Conservation (phyloP, 2,888 invertebrate species). For the Lydus trimaculatus region DNA sequence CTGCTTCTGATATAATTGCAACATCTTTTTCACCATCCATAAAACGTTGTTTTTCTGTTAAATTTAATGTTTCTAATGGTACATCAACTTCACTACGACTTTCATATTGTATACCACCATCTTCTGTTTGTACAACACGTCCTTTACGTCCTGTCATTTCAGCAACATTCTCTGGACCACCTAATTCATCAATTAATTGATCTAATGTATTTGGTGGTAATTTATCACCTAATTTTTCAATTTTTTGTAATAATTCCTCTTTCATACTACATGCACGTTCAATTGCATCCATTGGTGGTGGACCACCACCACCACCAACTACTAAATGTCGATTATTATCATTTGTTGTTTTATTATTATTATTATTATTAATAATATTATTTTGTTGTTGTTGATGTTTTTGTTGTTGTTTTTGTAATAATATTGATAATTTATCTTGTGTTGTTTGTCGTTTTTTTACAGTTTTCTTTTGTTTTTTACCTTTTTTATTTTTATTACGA, state of each 20-base stretch:
- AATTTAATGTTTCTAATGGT: slow-evolving; percentile 95
- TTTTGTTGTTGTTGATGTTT: background rate
- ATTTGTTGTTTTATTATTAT: slow-evolving; percentile 67
- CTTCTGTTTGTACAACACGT: slow-evolving; percentile 89
- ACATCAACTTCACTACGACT: slow-evolving; percentile 94
- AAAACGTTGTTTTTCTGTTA: slow-evolving; percentile 86
- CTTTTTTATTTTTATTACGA: slow-evolving; percentile 55
- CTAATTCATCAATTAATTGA: slow-evolving; percentile 97
- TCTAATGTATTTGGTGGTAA: slow-evolving; percentile 98
- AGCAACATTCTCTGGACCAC: slow-evolving; percentile 97
- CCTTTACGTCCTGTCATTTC: slow-evolving; percentile 91
- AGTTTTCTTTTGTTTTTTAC: slow-evolving; percentile 53
- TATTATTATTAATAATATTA: background rate
- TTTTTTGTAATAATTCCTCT: slow-evolving; percentile 83
- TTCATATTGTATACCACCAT: slow-evolving; percentile 95
- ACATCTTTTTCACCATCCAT: slow-evolving; percentile 99
- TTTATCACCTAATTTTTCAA: slow-evolving; percentile 81
- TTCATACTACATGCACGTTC: slow-evolving; percentile 93
- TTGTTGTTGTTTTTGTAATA: slow-evolving; percentile 63
- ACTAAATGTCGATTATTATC: slow-evolving; percentile 58
- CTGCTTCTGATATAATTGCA: slow-evolving; percentile 99
- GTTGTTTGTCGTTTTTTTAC: slow-evolving; percentile 61
- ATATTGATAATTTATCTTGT: slow-evolving; percentile 81
- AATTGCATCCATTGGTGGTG: slow-evolving; percentile 83
- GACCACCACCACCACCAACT: too few species aligned